Evolutionary conservation across 2,113 vertebrate genomes (phyloP).

Genomic region (Rhea pennata): DNA sequence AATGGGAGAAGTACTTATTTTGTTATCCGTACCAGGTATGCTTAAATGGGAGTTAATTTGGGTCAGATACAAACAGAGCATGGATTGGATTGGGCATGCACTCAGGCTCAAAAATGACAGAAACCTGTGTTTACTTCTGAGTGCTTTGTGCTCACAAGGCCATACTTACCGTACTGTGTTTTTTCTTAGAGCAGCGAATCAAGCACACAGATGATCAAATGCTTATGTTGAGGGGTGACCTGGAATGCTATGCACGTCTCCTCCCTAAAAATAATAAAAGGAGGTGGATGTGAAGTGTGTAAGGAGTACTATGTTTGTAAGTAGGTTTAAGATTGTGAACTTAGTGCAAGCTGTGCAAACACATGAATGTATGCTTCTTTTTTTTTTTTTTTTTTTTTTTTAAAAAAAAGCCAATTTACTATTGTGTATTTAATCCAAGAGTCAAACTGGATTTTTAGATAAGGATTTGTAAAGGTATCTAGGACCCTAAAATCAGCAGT

Average conservation of each 20-base stretch:
- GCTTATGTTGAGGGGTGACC: not conserved
- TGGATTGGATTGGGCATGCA: not conserved
- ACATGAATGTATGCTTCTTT: not conserved
- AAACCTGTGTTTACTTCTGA: not conserved
- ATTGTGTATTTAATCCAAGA: not conserved
- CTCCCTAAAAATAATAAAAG: not conserved
- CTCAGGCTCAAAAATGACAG: not conserved
- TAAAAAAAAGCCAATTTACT: not conserved
- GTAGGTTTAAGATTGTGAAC: not conserved
- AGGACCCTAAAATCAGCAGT: not conserved
- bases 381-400: not conserved
- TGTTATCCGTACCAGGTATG: not conserved
- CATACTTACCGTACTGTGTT: not conserved
- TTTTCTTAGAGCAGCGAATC: not conserved
- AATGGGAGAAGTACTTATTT: not conserved
- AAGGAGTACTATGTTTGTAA: not conserved
- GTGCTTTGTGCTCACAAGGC: not conserved
- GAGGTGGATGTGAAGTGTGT: not conserved
- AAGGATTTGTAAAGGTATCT: not conserved
- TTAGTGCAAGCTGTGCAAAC: not conserved
- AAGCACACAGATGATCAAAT: not conserved
- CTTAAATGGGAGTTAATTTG: not conserved
- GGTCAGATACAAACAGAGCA: not conserved
- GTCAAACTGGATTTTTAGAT: not conserved
- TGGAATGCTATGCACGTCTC: not conserved